Percentiles rank a stretch among this genome's conserved stretches.
These are phyloP conservation scores for Synanthedon vespiformis DNA, from an alignment of 2,888 invertebrate species.

Conservation along the genomic window DNA sequence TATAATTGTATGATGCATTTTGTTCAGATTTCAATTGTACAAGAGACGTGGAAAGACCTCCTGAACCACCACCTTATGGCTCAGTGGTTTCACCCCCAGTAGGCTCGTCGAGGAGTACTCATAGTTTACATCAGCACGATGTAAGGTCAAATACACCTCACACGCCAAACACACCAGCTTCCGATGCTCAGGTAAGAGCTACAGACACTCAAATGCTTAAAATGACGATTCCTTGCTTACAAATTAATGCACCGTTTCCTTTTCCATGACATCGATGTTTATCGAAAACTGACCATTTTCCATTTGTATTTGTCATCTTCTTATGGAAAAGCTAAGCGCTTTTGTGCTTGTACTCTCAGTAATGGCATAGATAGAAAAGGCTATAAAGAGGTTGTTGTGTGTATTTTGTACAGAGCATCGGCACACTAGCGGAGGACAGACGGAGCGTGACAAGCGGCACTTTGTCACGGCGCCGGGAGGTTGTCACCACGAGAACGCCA, in stretches of 20 bases:
- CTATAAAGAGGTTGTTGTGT: too few relatives aligned
- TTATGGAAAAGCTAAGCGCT: too few relatives aligned
- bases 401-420: slow-evolving; percentile 40
- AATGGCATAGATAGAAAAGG: too few relatives aligned
- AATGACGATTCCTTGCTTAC: too few relatives aligned
- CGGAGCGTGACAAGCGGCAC: slow-evolving; percentile 58
- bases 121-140: slow-evolving; percentile 48
- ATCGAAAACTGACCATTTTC: too few relatives aligned
- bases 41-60: slow-evolving; percentile 44
- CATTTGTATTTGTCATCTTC: too few relatives aligned
- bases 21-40: slow-evolving; percentile 47
- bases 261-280: too few relatives aligned
- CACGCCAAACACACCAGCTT: slow-evolving; percentile 51
- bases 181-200: slow-evolving; percentile 48
- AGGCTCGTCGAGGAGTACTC: slow-evolving; percentile 43
- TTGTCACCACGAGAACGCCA: slow-evolving; percentile 78
- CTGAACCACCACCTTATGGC: slow-evolving; percentile 57
- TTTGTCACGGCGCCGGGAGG: slow-evolving; percentile 68
- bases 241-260: too few relatives aligned
- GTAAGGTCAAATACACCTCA: slow-evolving; percentile 42
- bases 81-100: slow-evolving; percentile 33
- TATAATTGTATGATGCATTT: not conserved
- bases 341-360: too few relatives aligned
- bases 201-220: not conserved
- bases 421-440: slow-evolving; percentile 49